Conservation (phyloP, 2,888 invertebrate species). For the Amiota mariae region DNA sequence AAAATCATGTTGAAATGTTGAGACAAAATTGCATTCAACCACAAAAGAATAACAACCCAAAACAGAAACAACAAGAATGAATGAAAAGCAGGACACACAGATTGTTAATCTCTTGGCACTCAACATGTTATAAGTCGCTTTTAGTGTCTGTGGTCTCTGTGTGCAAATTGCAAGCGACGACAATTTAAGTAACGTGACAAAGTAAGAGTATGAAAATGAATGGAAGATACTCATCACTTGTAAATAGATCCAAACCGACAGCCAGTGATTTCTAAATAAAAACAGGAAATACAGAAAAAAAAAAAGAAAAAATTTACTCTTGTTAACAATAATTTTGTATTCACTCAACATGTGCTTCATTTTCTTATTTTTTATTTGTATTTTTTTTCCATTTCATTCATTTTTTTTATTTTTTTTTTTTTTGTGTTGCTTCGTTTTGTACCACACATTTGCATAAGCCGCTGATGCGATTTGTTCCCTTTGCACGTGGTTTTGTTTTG, state of each 20-base stretch:
- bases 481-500: conserved; percentile 22
- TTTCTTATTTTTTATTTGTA: conserved; percentile 10
- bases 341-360: conserved; percentile 61
- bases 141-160: conserved; percentile 58
- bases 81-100: not conserved
- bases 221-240: too few relatives aligned
- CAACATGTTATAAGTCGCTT: conserved; percentile 68
- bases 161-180: conserved; percentile 45
- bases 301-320: conserved; percentile 43
- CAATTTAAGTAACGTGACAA: not conserved
- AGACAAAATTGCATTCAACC: too few relatives aligned
- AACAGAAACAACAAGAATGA: too few relatives aligned
- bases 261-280: conserved; percentile 30
- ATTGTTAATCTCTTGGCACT: conserved; percentile 65
- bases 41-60: too few relatives aligned
- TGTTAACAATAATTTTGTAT: conserved; percentile 68
- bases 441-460: conserved; percentile 61
- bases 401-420: conserved; percentile 39
- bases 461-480: conserved; percentile 63
- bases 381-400: conserved; percentile 7
- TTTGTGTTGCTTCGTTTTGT: conserved; percentile 37
- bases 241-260: not conserved
- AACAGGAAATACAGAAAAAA: conserved; percentile 16
- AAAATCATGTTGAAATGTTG: too few relatives aligned
- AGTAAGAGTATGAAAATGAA: not conserved